A percentile compares a stretch with the other conserved stretches of the same genome.
These are phyloP conservation scores for Alectura lathami DNA, from an alignment of 2,113 vertebrate genomes.

Conservation along the genomic window DNA sequence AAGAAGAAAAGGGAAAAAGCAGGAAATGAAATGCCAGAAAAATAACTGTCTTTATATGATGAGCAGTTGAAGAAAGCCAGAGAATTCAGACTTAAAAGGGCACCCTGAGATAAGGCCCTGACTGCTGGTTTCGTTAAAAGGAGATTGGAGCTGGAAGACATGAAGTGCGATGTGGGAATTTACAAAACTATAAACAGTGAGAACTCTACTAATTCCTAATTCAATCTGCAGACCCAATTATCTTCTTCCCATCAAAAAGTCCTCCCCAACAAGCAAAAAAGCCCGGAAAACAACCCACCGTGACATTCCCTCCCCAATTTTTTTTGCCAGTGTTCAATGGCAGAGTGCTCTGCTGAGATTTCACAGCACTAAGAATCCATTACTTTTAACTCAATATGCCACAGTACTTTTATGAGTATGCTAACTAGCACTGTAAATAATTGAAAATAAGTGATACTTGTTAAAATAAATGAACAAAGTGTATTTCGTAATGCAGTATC, in stretches of 20 bases:
- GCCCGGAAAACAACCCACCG: background rate
- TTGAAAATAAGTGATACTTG: slow-evolving; percentile 74
- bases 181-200: background rate
- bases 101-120: background rate
- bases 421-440: slow-evolving; percentile 71
- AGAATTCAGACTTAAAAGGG: slow-evolving; percentile 35
- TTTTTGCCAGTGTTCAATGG: slow-evolving; percentile 34
- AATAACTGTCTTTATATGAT: slow-evolving; percentile 53
- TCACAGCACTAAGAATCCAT: slow-evolving; percentile 49
- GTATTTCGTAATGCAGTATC: slow-evolving; percentile 53
- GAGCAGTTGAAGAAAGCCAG: slow-evolving; percentile 44
- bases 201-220: slow-evolving; percentile 6
- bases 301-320: slow-evolving; percentile 12
- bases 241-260: slow-evolving; percentile 20
- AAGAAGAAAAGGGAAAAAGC: slow-evolving; percentile 31
- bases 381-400: slow-evolving; percentile 63
- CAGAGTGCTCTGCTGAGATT: slow-evolving; percentile 37
- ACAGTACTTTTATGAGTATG: slow-evolving; percentile 44
- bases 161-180: slow-evolving; percentile 14
- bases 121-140: slow-evolving; percentile 22
- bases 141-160: background rate
- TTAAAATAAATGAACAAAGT: slow-evolving; percentile 71
- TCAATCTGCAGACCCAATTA: slow-evolving; percentile 38
- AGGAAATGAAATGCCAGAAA: slow-evolving; percentile 69
- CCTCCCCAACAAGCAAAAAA: slow-evolving; percentile 2